Base-by-base conservation (phyloP, 2,113 vertebrate genomes). In the Machaerirhynchus nigripectus region DNA sequence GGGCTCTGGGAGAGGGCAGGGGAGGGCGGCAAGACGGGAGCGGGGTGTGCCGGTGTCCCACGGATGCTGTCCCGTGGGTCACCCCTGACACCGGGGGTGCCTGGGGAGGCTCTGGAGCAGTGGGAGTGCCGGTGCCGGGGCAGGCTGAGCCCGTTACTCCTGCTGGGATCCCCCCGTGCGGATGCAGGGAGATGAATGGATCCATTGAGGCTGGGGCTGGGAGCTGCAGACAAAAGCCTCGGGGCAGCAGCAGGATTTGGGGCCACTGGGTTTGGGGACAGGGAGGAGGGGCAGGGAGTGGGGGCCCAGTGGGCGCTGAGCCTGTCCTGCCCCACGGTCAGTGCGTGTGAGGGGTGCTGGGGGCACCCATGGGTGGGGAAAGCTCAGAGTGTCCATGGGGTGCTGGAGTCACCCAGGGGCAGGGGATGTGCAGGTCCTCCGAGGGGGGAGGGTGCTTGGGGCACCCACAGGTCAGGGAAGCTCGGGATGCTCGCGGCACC, bases 181-280 rank as follows among this genome's bases (percentile, higher is more conserved):
- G 91, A 79, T 94, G 96, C 97, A 37, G n/a, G 86, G 93, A 64
- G 80, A 93, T 98, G 98, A 98, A 98, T 97, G 97, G 96, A 91
- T 74, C 92, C 96, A 97, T 98, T 98, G 93, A 98, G 89, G 97
- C 97, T 78, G 91, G 96, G 95, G 94, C 97, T 78, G 89, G 91
- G 97, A 97, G 97, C 97, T 81, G 87, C 86, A 77, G 52, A 89
- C 97, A 98, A 98, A 97, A 97, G 97, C 96, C 87, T 68, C 20
- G 12, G 95, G 97, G 96, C 95, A 94, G 96, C 79, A 50, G 69
- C 85, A 83, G 92, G 76, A 69, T 59, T 71, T 64, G 49, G 69
- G 95, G 96, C 79, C 73, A 6, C 39, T 2, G 18, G 70, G 56
- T 89, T 76, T 81, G 57, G 74, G 91, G 77, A 64, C 19, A 3